These are phyloP conservation scores for Drosophila quinaria DNA, from an alignment of 2,888 invertebrate species.

Conservation along the genomic window DNA sequence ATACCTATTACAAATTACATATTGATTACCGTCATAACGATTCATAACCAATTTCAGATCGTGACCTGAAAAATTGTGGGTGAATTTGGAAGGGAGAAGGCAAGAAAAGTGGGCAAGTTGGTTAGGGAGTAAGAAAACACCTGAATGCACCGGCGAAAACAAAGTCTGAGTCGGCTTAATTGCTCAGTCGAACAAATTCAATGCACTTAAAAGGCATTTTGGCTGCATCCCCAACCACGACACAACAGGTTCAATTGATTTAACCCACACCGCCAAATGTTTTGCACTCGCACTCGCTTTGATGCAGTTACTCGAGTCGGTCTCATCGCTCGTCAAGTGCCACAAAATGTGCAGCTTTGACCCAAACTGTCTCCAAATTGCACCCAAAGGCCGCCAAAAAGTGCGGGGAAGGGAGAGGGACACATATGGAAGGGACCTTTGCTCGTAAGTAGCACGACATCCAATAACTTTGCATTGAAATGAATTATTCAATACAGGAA, in stretches of 20 bases:
- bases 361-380: constrained; percentile 12
- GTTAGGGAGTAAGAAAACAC: constrained; percentile 27
- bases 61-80: constrained; percentile 1
- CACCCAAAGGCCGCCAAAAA: neutral
- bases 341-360: constrained; percentile 34
- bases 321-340: constrained; percentile 19
- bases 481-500: neutral
- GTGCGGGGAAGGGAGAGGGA: neutral
- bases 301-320: constrained; percentile 29
- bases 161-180: constrained; percentile 21
- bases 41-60: constrained; percentile 3
- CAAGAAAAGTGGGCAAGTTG: neutral
- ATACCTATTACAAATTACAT: neutral
- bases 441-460: constrained; percentile 15
- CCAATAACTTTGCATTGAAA: constrained; percentile 8
- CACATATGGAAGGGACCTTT: neutral
- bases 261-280: constrained; percentile 49
- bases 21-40: constrained; percentile 37
- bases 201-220: constrained; percentile 30
- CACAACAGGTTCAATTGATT: constrained; percentile 53
- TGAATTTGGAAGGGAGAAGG: neutral
- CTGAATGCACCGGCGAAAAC: constrained; percentile 36
- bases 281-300: constrained; percentile 61
- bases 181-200: constrained; percentile 27
- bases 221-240: constrained; percentile 13